Base-by-base conservation (phyloP, 1,140 invertebrate genomes). In the Zaprionus tsacasi region DNA sequence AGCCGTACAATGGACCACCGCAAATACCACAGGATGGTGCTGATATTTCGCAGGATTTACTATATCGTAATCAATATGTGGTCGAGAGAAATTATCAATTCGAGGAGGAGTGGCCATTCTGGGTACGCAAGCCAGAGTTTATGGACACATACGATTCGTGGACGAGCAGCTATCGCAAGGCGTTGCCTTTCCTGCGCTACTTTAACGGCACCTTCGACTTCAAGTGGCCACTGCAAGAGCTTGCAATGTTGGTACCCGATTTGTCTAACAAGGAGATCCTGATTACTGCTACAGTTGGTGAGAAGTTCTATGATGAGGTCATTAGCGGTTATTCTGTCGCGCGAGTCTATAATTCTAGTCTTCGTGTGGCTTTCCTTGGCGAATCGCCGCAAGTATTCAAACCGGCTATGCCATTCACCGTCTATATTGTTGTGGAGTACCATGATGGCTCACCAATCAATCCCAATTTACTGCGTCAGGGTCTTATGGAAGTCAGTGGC, bases 361-460 rank as follows among this genome's bases (percentile, higher is more conserved):
- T 98, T 10, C 94, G 95, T 65, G 93, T 99, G 0, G 93, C 95
- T 40, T 98, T 99, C 92, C 93, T 99, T 0, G 98, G 98, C 1
- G 97, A 97, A 27, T 95, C 95, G 0, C 96, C 98, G 4, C 97
- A 99, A 93, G 96, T 99, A 11, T 99, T 99, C 93, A 99, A 99
- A 92, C 98, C 98, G 0, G 94, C 96, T 1, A 98, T 99, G 96
- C 96, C 97, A 1, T 92, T 92, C 36, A 92, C 92, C 12, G 81
- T 94, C 0, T 93, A 97, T 93, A 76, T 97, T 13, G 95, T 95
- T 0, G 95, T 96, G 2, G 96, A 96, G 1, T 96, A 95, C 86
- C 95, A 97, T 76, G 96, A 97, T 86, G 95, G 96, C 6, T 97
- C 97, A 0, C 94, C 94, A 0, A 86, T 97, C 1, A 91, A 94